Evolutionary conservation across 1,140 invertebrate species (phyloP).

Genomic region (Panagrolaimus sp.): DNA sequence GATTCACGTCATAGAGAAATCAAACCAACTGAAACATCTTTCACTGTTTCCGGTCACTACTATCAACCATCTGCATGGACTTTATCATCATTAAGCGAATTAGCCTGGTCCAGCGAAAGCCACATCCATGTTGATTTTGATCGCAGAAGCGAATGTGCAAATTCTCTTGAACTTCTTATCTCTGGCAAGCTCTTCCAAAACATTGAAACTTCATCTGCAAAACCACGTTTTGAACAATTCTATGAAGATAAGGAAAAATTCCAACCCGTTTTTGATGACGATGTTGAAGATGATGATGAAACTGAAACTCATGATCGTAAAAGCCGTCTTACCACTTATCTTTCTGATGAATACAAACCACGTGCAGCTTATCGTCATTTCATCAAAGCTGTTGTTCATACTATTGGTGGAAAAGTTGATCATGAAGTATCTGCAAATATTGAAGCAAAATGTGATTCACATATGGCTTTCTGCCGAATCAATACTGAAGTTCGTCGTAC

Average conservation of each 20-base stretch:
- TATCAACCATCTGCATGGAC: background rate
- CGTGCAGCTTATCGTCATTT: background rate
- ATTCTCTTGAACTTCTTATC: background rate
- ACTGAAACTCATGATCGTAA: background rate
- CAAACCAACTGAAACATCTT: background rate
- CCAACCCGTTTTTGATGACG: background rate
- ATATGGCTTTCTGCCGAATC: constrained; percentile 12
- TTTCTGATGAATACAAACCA: constrained; percentile 5
- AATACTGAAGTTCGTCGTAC: constrained; percentile 16
- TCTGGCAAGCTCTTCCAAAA: background rate
- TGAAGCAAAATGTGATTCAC: background rate
- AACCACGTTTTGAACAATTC: background rate
- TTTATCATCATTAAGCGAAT: background rate
- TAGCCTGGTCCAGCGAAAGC: background rate
- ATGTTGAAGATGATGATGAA: background rate
- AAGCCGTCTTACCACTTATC: background rate
- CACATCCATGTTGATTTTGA: constrained; percentile 12
- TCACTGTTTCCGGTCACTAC: background rate
- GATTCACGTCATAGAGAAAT: background rate
- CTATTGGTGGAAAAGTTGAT: background rate
- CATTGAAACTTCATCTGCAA: too few species aligned
- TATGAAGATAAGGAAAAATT: background rate
- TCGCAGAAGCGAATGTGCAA: background rate
- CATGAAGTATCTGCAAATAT: background rate
- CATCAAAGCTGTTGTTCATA: constrained; percentile 9